Evolutionary conservation across 2,888 invertebrate genomes (phyloP).

Genomic region (Acanthosepion lycidas): DNA sequence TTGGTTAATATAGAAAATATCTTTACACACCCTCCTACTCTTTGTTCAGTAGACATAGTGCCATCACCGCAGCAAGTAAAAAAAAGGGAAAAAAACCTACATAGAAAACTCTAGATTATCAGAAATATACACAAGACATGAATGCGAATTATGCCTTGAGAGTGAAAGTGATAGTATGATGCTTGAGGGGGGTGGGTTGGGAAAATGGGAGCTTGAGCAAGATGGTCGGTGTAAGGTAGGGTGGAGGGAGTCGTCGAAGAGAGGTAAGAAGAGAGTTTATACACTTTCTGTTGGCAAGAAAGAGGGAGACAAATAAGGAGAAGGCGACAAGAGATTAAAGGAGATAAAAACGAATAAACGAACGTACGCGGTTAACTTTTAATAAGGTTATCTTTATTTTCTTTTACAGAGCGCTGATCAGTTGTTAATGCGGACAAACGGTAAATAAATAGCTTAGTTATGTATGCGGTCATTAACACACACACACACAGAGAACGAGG

Average conservation of each 20-base stretch:
- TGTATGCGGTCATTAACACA: neutral
- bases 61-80: neutral
- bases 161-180: neutral
- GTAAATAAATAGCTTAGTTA: neutral
- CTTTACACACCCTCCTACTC: neutral
- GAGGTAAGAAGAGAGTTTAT: neutral
- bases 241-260: neutral
- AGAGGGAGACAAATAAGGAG: neutral
- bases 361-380: neutral
- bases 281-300: neutral
- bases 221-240: neutral
- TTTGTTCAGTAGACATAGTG: neutral
- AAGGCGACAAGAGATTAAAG: neutral
- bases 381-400: neutral
- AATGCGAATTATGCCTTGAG: neutral
- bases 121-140: neutral
- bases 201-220: neutral
- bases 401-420: neutral
- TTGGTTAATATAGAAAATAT: too few relatives aligned
- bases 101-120: neutral
- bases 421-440: neutral
- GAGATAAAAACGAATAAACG: neutral
- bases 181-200: neutral
- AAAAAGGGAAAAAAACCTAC: neutral
- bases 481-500: neutral